A percentile compares a stretch with the other conserved stretches of the same genome.
Conservation (phyloP, 2,888 invertebrate genomes). For the Portevinia maculata region DNA sequence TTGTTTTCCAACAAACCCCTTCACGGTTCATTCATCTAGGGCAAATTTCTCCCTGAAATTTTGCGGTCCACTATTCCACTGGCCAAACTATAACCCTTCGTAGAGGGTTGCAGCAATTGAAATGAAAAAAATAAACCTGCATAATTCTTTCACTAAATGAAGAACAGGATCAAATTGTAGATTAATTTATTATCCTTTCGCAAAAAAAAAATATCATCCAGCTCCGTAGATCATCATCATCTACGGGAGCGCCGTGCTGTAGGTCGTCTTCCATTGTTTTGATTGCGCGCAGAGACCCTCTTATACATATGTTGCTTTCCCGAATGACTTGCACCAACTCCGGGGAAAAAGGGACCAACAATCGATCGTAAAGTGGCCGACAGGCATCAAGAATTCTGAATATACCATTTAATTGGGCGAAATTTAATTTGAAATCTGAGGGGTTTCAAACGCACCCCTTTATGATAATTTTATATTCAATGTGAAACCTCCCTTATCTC, state of each 20-base stretch:
- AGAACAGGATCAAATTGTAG: constrained; percentile 62
- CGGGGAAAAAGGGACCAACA: constrained; percentile 18
- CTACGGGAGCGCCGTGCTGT: too few species aligned
- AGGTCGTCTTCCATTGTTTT: constrained; percentile 65
- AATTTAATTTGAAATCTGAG: constrained; percentile 63
- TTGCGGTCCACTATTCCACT: constrained; percentile 37
- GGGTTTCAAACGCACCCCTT: constrained; percentile 57
- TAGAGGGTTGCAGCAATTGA: constrained; percentile 30
- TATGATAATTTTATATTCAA: constrained; percentile 9
- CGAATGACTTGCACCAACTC: constrained; percentile 48
- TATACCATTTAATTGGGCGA: constrained; percentile 66
- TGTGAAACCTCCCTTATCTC: constrained; percentile 64
- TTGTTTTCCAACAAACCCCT: constrained; percentile 61
- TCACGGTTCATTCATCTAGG: constrained; percentile 68
- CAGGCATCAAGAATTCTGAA: constrained; percentile 62
- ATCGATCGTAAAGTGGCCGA: constrained; percentile 70
- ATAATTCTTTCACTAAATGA: constrained; percentile 36
- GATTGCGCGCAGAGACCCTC: constrained; percentile 65
- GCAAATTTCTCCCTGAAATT: constrained; percentile 27
- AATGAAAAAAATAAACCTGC: constrained; percentile 63
- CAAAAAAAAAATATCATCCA: constrained; percentile 19
- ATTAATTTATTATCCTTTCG: constrained; percentile 72
- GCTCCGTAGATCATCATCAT: constrained; percentile 34
- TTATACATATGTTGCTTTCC: constrained; percentile 68
- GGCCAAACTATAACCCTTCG: constrained; percentile 25